Base-by-base conservation (phyloP, 2,888 invertebrate genomes). In the Stramonita haemastoma region DNA sequence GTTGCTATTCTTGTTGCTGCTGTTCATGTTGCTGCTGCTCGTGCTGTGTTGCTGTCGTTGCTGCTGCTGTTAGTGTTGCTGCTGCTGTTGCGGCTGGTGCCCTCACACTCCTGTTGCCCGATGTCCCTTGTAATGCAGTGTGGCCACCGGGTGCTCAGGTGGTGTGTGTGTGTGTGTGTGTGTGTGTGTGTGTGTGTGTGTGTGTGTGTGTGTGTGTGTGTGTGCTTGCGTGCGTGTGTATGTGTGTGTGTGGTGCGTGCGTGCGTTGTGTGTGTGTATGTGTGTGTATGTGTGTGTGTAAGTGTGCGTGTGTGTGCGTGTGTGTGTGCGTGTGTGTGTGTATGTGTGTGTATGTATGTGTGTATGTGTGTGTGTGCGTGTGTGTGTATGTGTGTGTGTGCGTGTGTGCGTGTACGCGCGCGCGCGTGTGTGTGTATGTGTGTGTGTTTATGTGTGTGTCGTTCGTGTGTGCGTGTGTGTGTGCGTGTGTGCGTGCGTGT, bases 361-460 rank as follows among this genome's bases (percentile, higher is more conserved):
- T n/a, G n/a, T 73, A 11, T 73, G n/a, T 73, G 11, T 73, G n/a
- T 73, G n/a, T 8, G n/a, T n/a, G 73, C 11, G 73, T 73, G n/a
- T 73, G 73, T 73, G n/a, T 73, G 73, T 73, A n/a, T 73, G 73
- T 73, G 73, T 73, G 73, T n/a, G 73, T 26, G 73, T 73, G 73
- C 11, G 73, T 73, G 73, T 73, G 73, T n/a, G 73, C 2, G 73
- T 73, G 73, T n/a, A n/a, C 11, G 73, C n/a, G 26, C n/a, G 73
- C n/a, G 73, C n/a, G 73, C 11, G 73, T n/a, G 73, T 26, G 22
- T 2, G 26, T 22, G 73, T n/a, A n/a, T 26, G 73, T 22, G 11
- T n/a, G 26, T n/a, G 26, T n/a, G 73, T n/a, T 4, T 73, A n/a
- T 73, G 73, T n/a, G 73, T 73, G 73, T 26, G 73, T n/a, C n/a